Evolutionary conservation across 2,888 invertebrate genomes (phyloP), one percentile per base, ranked within the genome.

Genomic region (Pseudeuparius sepicola): DNA sequence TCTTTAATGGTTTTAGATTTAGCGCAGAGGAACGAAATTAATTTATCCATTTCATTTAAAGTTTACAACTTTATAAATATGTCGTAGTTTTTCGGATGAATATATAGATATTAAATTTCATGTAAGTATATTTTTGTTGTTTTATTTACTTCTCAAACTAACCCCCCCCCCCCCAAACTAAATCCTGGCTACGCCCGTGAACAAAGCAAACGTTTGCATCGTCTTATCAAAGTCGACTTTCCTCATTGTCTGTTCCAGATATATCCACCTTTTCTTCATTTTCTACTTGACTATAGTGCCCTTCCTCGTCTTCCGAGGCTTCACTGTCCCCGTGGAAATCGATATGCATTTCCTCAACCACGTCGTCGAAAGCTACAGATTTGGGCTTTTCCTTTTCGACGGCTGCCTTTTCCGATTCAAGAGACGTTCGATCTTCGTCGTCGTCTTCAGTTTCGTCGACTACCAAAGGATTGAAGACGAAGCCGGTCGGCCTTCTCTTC

Each of bases 401-500:
- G 44, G 56, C 53, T 11, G 48, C 41, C 2, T 47, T 34, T 4
- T 54, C 42, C 17, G 37, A 27, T n/a, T 13, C 30, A 24, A n/a
- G 10, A 14, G 12, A n/a, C 9, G 2, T 46, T 25, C 2, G 6
- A 4, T 24, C 7, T 12, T 40, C 33, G 12, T 25, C 20, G 10
- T 24, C 28, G 23, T 34, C 37, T 1, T 35, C 35, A 14, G 41
- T 40, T 4, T 34, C 37, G 15, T 48, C 47, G 11, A 42, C 35
- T 5, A 34, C 42, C n/a, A 39, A 20, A 4, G 42, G 44, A 14
- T 43, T 41, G 27, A 50, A 50, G 10, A 47, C 44, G 26, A 49
- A 52, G 10, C 50, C 51, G 3, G 57, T 56, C 4, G 52, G 49
- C 31, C 56, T 39, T 13, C 56, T 37, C 13, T 43, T 41, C n/a